Evolutionary conservation across 2,797 vertebrate species (phyloP), one percentile per base, ranked within the genome.

Genomic region (Austrolebias charrua): DNA sequence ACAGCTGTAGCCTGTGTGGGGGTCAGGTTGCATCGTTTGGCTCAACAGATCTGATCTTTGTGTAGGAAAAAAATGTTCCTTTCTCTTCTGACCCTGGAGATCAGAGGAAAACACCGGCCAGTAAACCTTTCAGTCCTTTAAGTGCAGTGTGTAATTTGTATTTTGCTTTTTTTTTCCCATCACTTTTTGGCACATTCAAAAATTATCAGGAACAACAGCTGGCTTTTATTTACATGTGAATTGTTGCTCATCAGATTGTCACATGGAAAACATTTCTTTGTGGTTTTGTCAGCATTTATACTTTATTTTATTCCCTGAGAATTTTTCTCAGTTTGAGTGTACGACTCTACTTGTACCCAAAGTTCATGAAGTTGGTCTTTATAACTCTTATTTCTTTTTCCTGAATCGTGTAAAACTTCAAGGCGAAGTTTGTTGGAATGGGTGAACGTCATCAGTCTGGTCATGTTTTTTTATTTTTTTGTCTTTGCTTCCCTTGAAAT

Each of bases 61-160:
- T 73, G 42, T 49, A n/a, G 18, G 33, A 38, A 19, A 73, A 57
- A 54, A 12, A 13, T 12, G 4, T 31, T 66, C 9, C 9, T 47
- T 73, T 79, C 35, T 66, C 70, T 58, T 72, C 71, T 79, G 65
- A 75, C 65, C 46, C 65, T 12, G 8, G 11, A 71, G 55, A 48
- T 70, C 46, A 66, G 13, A 51, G 51, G 44, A 52, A 29, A 56
- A 63, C 14, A 15, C 7, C 18, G 31, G 29, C 28, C 55, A 16
- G 67, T 28, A 0, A 16, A 20, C 31, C 29, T 33, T 4, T 43
- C 47, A 7, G 18, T 56, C n/a, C 10, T 35, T 28, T 46, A 19
- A 56, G 50, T 53, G 28, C 43, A 45, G 43, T 24, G 24, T 24
- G 24, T 24, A 2, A 24, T 24, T 24, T 24, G 24, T 24, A 24